Conservation (phyloP, 2,797 vertebrate genomes). For the Spinibarbus caldwelli region DNA sequence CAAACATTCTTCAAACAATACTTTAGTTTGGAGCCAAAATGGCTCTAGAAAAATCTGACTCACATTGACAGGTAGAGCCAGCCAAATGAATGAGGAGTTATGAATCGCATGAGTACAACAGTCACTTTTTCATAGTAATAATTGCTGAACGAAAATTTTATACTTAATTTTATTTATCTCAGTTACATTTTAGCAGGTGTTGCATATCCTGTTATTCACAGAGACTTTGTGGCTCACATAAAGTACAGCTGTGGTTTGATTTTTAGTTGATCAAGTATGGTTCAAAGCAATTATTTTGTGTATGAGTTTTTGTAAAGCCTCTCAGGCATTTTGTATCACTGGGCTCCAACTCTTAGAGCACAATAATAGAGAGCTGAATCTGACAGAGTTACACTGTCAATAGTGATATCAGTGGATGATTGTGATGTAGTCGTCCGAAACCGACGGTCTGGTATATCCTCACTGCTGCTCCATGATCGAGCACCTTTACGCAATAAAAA, state of each 20-base stretch:
- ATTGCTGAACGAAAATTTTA: neutral
- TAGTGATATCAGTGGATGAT: neutral
- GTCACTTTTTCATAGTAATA: neutral
- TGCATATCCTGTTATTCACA: neutral
- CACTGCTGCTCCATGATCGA: accelerated
- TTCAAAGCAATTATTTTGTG: neutral
- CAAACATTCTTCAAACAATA: too few relatives aligned
- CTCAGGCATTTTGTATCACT: slow-evolving; percentile 11
- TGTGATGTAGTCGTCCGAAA: neutral
- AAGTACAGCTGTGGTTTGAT: neutral
- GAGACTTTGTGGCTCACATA: neutral
- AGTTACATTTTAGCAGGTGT: neutral
- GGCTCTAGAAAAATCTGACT: neutral
- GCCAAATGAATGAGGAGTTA: neutral
- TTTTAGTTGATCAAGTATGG: neutral
- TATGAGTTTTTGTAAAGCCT: slow-evolving; percentile 31
- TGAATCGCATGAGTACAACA: neutral
- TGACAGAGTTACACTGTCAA: neutral
- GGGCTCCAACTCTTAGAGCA: neutral
- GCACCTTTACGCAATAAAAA: slow-evolving; percentile 53
- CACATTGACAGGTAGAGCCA: too few relatives aligned
- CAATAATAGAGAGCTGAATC: slow-evolving; percentile 28
- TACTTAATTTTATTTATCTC: neutral
- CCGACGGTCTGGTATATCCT: neutral
- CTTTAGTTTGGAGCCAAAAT: neutral